Percentiles rank a stretch among this genome's conserved stretches.
Evolutionary conservation across 2,113 vertebrate genomes (phyloP).

Genomic region (Syrmaticus mikado): DNA sequence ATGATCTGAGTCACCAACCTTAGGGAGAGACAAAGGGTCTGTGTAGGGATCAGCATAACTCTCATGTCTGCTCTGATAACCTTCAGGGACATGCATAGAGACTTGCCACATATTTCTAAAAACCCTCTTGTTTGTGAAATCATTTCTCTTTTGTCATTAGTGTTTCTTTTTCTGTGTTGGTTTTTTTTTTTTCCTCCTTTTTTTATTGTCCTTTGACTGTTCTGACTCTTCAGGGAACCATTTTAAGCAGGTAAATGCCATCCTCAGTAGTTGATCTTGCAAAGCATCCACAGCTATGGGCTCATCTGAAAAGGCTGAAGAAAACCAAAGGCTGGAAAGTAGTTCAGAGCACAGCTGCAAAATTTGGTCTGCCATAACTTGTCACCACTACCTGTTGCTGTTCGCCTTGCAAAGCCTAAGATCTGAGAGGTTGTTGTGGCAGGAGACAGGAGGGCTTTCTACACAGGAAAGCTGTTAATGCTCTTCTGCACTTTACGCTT

Average conservation of each 20-base stretch:
- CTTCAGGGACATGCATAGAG: not conserved
- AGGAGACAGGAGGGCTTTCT: not conserved
- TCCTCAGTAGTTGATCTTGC: not conserved
- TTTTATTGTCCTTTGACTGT: accelerated
- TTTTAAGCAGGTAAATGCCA: not conserved
- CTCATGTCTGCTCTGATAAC: conserved; percentile 13
- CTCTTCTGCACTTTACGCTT: not conserved
- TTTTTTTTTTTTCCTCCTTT: not conserved
- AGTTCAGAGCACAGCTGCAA: not conserved
- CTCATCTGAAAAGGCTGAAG: not conserved
- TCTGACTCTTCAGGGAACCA: not conserved
- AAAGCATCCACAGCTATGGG: not conserved
- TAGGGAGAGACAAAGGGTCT: conserved; percentile 29
- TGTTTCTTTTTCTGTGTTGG: not conserved
- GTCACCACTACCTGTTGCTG: not conserved
- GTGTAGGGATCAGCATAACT: conserved; percentile 21
- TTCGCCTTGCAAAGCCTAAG: not conserved
- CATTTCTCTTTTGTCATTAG: not conserved
- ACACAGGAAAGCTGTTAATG: not conserved
- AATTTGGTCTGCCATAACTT: not conserved
- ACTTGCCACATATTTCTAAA: conserved; percentile 17
- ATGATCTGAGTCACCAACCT: conserved; percentile 19
- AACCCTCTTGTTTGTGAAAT: not conserved
- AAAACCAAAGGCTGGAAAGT: not conserved
- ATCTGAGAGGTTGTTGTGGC: not conserved